Percentiles rank a stretch among this genome's conserved stretches.
These are phyloP conservation scores for Menidia beryllina DNA, from an alignment of 2,113 vertebrate genomes.

Conservation along the genomic window DNA sequence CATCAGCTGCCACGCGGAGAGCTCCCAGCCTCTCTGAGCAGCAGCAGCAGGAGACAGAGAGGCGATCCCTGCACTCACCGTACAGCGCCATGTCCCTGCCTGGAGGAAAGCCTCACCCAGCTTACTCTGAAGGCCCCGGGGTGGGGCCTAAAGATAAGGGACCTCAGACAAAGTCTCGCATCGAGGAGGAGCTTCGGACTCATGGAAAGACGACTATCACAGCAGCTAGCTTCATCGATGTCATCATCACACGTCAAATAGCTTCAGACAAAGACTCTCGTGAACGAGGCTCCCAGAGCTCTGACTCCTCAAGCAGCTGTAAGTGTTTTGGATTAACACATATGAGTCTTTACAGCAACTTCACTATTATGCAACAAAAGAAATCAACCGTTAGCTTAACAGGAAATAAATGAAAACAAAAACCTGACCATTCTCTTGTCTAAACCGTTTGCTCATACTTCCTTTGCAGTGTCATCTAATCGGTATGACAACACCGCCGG, in stretches of 20 bases:
- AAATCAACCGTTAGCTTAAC: background rate
- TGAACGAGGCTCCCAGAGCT: slow-evolving; percentile 94
- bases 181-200: slow-evolving; percentile 96
- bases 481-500: slow-evolving; percentile 89
- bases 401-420: background rate
- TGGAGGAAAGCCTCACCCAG: slow-evolving; percentile 87
- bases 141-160: slow-evolving; percentile 89
- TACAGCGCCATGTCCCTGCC: slow-evolving; percentile 75
- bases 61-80: slow-evolving; percentile 83
- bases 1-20: slow-evolving; percentile 69
- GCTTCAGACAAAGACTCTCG: slow-evolving; percentile 95
- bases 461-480: slow-evolving; percentile 88
- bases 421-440: background rate
- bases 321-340: slow-evolving; percentile 67
- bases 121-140: slow-evolving; percentile 86
- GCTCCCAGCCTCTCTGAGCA: slow-evolving; percentile 85
- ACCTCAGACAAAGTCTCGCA: slow-evolving; percentile 93
- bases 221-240: slow-evolving; percentile 98
- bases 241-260: slow-evolving; percentile 99
- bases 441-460: slow-evolving; percentile 22
- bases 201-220: slow-evolving; percentile 98
- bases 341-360: slow-evolving; percentile 1
- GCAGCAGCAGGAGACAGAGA: slow-evolving; percentile 83
- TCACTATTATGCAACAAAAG: background rate
- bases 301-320: slow-evolving; percentile 96